Evolutionary conservation across 2,113 vertebrate genomes (phyloP), one percentile per base, ranked within the genome.

Genomic region (Erinaceus europaeus): DNA sequence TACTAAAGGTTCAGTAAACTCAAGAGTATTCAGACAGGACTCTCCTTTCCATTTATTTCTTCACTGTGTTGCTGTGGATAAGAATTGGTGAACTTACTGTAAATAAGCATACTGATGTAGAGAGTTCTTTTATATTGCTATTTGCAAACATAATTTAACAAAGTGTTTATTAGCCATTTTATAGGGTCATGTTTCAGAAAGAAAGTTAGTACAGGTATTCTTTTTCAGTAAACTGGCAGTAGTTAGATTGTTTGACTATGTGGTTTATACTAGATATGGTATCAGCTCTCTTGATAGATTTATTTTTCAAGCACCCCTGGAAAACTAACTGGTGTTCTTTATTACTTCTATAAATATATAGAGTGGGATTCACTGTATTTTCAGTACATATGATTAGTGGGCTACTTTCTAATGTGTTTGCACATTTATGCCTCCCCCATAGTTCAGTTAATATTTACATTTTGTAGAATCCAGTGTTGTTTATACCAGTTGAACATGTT

Each of bases 61-160:
- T 57, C 68, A 53, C 38, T n/a, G 23, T 46, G 17, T 23, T 74
- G 9, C 25, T 81, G 29, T 80, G 4, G 46, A 12, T 57, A 46
- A 75, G 23, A 23, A 77, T 36, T 88, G 89, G 62, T 83, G 52
- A 14, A 68, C 42, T 79, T 80, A 52, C 40, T 57, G 27, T 65
- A 71, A 71, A n/a, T 55, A 76, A 83, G 46, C 23, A 34, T 4
- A 15, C 74, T 14, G 18, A 61, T 53, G 6, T 13, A 36, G 11
- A 50, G 14, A 36, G 20, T 59, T 15, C 34, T 73, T 90, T 84
- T 40, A 78, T 78, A 68, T 38, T 77, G 25, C 32, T 84, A 6
- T 75, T 95, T 90, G 78, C 48, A 79, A 84, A 92, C 90, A 27
- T 46, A 69, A 69, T 75, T 65, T 71, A 65, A 27, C 29, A 75